phyloP scores from a whole-genome alignment of 2,797 vertebrate genomes.

The Phoeniculus purpureus region DNA sequence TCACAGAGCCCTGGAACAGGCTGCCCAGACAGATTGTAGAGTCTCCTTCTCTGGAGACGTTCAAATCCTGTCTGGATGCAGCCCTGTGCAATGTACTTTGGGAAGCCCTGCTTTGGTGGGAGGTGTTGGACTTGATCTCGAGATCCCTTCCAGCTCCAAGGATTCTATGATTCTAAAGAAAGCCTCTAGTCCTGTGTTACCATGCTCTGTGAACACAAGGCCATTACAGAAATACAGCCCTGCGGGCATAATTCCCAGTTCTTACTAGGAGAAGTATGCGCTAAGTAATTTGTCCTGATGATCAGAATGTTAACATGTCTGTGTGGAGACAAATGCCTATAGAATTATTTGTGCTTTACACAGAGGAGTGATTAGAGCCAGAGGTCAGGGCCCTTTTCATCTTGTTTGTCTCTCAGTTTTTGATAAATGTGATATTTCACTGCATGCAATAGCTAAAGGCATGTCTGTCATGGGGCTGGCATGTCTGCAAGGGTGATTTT shows the following conservation, averaged over 20 bases:
- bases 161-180: background rate
- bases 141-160: too few species aligned
- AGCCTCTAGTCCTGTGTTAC: background rate
- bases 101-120: too few species aligned
- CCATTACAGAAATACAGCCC: background rate
- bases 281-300: background rate
- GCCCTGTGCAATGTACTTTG: too few species aligned
- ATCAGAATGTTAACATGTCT: background rate
- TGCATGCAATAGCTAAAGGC: constrained; percentile 11
- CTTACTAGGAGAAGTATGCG: background rate
- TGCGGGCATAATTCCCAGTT: background rate
- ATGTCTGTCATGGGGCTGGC: constrained; percentile 23
- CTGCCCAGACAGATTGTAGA: too few species aligned
- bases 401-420: constrained; percentile 20
- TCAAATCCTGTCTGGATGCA: too few species aligned
- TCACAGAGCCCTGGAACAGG: too few species aligned
- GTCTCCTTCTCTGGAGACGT: too few species aligned
- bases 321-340: background rate
- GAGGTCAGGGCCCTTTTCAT: constrained; percentile 4
- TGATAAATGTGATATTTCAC: constrained; percentile 40
- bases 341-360: constrained; percentile 23
- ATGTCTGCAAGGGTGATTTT: constrained; percentile 32
- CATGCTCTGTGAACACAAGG: background rate
- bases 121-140: too few species aligned
- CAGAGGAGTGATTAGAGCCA: background rate